Conservation (phyloP, 2,113 vertebrate species). For the Brevimyrus niger region DNA sequence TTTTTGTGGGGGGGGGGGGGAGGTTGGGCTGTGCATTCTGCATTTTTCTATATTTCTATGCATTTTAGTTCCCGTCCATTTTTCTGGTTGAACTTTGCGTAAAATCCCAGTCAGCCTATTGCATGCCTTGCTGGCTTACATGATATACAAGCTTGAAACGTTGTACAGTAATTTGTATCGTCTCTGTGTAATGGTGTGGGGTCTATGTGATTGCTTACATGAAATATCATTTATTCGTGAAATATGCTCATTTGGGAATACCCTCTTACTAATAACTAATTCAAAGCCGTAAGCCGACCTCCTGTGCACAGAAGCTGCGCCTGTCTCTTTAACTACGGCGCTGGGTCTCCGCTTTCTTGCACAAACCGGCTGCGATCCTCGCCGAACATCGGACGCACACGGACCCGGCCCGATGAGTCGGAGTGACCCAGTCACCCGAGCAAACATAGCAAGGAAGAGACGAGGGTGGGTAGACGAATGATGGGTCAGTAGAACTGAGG, state of each 20-base stretch:
- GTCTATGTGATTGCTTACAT: background rate
- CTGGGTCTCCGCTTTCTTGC: constrained; percentile 12
- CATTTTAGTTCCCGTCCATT: background rate
- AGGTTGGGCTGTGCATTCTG: background rate
- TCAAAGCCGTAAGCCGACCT: constrained; percentile 31
- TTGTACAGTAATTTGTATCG: background rate
- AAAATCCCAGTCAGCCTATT: background rate
- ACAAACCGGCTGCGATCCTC: background rate
- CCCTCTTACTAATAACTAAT: constrained; percentile 34
- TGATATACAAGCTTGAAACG: background rate
- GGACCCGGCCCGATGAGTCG: constrained; percentile 40
- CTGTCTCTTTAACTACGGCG: constrained; percentile 64
- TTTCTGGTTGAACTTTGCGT: background rate
- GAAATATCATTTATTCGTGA: constrained; percentile 1
- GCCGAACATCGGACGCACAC: constrained; percentile 6
- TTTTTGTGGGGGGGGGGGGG: background rate
- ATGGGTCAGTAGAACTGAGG: constrained; percentile 43
- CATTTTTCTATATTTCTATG: background rate
- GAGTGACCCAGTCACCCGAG: constrained; percentile 22
- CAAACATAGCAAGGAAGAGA: constrained; percentile 18
- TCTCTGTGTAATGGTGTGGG: background rate
- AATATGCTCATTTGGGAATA: constrained; percentile 39
- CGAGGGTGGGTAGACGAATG: constrained; percentile 34
- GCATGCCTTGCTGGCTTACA: background rate
- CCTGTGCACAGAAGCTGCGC: constrained; percentile 27